Conservation (phyloP, 2,797 vertebrate species). For the Psittacula derbiana region DNA sequence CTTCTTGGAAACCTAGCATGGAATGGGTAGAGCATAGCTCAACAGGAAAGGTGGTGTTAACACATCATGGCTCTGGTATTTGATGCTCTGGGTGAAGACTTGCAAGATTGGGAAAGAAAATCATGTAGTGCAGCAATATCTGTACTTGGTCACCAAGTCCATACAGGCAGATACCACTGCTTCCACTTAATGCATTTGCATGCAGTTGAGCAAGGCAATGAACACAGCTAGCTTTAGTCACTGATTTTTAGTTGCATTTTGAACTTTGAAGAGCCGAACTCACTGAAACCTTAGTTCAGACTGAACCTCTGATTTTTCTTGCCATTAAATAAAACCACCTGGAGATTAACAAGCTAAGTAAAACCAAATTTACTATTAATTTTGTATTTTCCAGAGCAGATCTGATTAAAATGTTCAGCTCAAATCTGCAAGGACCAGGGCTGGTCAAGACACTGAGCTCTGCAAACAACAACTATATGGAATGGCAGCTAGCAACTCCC, state of each 20-base stretch:
- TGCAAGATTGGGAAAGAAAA: neutral
- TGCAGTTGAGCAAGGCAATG: neutral
- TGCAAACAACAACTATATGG: neutral
- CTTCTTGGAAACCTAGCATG: neutral
- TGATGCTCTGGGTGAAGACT: slow-evolving; percentile 1
- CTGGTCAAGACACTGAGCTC: neutral
- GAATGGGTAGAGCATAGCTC: neutral
- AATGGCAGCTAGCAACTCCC: neutral
- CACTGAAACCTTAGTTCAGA: neutral
- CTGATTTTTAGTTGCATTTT: neutral
- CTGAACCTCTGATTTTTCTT: neutral
- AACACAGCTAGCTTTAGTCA: neutral
- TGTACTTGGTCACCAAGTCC: slow-evolving; percentile 4
- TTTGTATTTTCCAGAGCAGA: neutral
- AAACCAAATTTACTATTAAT: neutral
- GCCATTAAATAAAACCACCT: neutral
- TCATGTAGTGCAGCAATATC: neutral
- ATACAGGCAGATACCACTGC: neutral
- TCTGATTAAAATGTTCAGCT: neutral
- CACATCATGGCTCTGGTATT: slow-evolving; percentile 33
- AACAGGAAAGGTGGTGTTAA: slow-evolving; percentile 26
- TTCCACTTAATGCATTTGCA: neutral
- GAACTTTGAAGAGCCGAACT: neutral
- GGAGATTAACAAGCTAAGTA: neutral
- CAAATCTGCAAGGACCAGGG: neutral